Evolutionary conservation across 2,888 invertebrate species (phyloP), one percentile per base, ranked within the genome.

Genomic region (Andrena camellia): DNA sequence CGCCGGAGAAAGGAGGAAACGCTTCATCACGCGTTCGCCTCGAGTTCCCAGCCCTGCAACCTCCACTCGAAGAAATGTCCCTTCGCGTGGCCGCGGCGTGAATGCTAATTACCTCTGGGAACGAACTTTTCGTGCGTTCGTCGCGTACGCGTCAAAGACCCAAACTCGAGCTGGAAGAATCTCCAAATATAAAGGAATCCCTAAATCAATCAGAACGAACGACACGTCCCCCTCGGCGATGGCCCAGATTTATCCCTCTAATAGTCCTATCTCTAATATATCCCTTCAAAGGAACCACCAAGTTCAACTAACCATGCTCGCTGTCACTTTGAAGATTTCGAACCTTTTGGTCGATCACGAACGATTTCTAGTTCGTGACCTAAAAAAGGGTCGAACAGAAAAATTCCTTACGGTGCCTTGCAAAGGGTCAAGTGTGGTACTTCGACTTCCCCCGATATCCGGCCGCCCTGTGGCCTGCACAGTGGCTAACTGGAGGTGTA

Each of bases 101-200:
- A 85, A 85, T 85, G 23, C 59, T 66, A 85, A 85, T 85, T 67
- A 31, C 20, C 35, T 57, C 10, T 50, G 13, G n/a, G 42, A 42
- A 66, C 8, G 50, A 69, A 63, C 26, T 26, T 48, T 69, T 73
- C 20, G 63, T 79, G 80, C 77, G 63, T 84, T 69, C 67, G 48
- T 73, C 84, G 80, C 84, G 80, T 77, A 76, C 26, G 1, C 23
- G 26, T 8, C 7, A 72, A 68, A 54, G n/a, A 42, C 63, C 48
- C n/a, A n/a, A n/a, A 42, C n/a, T n/a, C 64, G 50, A 76, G 17
- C 52, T 68, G 35, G 42, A 69, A 48, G 10, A n/a, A 31, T 31
- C 29, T 64, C 59, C 23, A 20, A 26, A 10, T 13, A 13, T 2
- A 20, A 5, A 6, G 1, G 0, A 20, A 8, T 29, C 42, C 17